Percentiles rank a stretch among this genome's conserved stretches.
phyloP scores from a whole-genome alignment of 2,113 vertebrate species.

The Cottus gobio region DNA sequence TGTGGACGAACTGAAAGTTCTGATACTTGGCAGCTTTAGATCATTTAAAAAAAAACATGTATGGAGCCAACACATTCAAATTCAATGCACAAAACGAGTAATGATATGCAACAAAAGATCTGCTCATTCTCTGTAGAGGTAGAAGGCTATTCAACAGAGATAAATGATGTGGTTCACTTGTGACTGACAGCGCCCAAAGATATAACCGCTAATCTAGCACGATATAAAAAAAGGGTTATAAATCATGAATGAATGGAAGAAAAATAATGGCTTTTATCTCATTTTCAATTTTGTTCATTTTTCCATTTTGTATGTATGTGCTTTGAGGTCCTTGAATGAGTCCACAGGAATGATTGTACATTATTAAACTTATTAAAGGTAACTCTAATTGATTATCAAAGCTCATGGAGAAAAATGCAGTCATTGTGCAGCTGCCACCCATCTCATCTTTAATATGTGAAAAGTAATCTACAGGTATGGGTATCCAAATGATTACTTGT shows the following conservation, averaged over 20 bases:
- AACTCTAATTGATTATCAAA: not conserved
- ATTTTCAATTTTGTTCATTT: not conserved
- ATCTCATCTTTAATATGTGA: not conserved
- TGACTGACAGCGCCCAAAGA: not conserved
- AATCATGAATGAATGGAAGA: conserved; percentile 15
- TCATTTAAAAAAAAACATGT: conserved; percentile 30
- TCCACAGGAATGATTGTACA: not conserved
- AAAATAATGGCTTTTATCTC: not conserved
- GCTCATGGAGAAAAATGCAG: not conserved
- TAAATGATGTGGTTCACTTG: conserved; percentile 22
- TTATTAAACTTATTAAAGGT: not conserved
- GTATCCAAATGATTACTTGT: not conserved
- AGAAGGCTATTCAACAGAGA: not conserved
- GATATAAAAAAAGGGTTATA: not conserved
- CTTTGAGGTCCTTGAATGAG: conserved; percentile 6
- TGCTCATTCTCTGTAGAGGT: not conserved
- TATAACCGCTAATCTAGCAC: not conserved
- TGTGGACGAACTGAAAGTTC: conserved; percentile 10
- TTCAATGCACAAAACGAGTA: not conserved
- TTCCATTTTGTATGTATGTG: not conserved
- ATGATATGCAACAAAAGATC: not conserved
- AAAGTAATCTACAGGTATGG: not conserved
- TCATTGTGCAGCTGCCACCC: not conserved
- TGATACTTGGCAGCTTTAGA: conserved; percentile 1
- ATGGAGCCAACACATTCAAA: conserved; percentile 9